phyloP scores from a whole-genome alignment of 2,888 invertebrate genomes.

The Limnephilus lunatus region DNA sequence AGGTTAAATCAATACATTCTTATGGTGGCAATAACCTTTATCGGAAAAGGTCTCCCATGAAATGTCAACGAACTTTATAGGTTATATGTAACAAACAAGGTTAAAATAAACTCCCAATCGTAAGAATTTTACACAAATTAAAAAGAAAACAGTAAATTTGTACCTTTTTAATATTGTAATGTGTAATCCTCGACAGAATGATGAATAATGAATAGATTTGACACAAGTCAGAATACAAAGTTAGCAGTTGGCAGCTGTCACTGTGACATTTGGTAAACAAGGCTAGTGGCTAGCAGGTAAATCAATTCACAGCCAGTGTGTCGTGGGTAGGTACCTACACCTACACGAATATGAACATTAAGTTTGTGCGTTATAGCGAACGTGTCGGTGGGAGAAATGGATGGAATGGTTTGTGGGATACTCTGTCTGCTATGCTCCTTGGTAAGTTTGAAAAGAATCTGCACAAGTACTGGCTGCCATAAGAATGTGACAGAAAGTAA shows the following conservation, averaged over 20 bases:
- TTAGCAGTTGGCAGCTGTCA: slow-evolving; percentile 8
- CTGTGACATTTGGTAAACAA: slow-evolving; percentile 34
- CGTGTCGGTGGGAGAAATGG: neutral
- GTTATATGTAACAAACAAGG: slow-evolving; percentile 44
- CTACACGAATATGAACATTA: neutral
- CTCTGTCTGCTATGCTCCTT: neutral
- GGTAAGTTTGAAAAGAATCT: slow-evolving; percentile 40
- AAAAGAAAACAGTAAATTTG: neutral
- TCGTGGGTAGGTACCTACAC: slow-evolving; percentile 26
- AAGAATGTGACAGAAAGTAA: neutral
- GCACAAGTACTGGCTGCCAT: neutral
- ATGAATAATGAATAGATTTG: neutral
- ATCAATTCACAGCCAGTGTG: slow-evolving; percentile 21
- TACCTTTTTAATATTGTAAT: neutral
- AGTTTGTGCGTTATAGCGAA: neutral
- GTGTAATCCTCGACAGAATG: no score
- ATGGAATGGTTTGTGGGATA: neutral
- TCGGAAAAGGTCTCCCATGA: neutral
- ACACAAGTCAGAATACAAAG: slow-evolving; percentile 33
- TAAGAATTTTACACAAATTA: no score
- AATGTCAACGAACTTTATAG: slow-evolving; percentile 54
- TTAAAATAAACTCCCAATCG: neutral
- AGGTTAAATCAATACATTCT: neutral
- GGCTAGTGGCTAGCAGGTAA: neutral
- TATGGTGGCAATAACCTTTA: slow-evolving; percentile 20